Percentiles rank a stretch among this genome's conserved stretches.
phyloP scores from a whole-genome alignment of 2,113 vertebrate genomes.

The Perognathus longimembris region DNA sequence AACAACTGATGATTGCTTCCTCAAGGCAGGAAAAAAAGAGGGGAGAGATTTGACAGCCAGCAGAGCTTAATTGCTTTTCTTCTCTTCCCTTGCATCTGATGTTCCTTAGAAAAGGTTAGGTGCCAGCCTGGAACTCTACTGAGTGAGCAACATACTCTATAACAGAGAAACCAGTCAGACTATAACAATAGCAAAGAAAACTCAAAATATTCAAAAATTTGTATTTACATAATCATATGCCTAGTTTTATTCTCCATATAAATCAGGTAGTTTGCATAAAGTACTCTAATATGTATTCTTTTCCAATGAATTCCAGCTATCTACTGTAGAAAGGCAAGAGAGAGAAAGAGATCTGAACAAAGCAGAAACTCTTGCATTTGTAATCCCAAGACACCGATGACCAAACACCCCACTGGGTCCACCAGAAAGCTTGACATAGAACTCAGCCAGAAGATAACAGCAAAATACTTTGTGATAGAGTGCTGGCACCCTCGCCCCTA shows the following conservation, averaged over 20 bases:
- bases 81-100: background rate
- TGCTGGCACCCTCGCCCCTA: background rate
- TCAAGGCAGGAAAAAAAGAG: background rate
- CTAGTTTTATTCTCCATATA: background rate
- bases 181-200: background rate
- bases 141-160: background rate
- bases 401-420: background rate
- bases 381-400: background rate
- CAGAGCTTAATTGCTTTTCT: background rate
- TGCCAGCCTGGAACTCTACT: background rate
- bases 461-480: background rate
- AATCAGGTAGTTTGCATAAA: background rate
- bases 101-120: background rate
- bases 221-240: background rate
- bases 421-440: background rate
- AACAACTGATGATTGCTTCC: background rate
- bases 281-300: background rate
- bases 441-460: background rate
- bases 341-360: background rate
- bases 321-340: background rate
- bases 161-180: background rate
- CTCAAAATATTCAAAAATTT: slow-evolving; percentile 3
- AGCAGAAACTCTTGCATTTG: background rate
- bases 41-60: background rate
- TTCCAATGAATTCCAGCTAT: background rate